Conservation (phyloP, 37 sponge, comb jelly and placozoan genomes). For the Dysidea cf. avara region DNA sequence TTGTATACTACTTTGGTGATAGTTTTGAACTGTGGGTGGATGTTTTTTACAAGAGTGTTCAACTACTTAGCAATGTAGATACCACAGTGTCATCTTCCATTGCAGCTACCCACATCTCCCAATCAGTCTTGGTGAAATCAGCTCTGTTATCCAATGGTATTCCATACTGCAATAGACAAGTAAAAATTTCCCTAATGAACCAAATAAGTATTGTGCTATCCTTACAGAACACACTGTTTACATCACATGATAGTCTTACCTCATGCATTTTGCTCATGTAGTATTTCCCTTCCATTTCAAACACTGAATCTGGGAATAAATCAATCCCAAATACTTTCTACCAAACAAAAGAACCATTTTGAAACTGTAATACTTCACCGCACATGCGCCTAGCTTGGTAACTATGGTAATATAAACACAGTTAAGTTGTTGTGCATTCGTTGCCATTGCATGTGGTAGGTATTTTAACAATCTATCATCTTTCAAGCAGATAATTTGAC, state of each 20-base stretch:
- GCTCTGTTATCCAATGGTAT: constrained; percentile 63
- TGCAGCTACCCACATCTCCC: constrained; percentile 81
- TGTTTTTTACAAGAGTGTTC: background rate
- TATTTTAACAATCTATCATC: too few species aligned
- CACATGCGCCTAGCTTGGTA: too few species aligned
- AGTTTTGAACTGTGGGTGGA: constrained; percentile 26
- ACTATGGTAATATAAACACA: too few species aligned
- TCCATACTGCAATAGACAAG: constrained; percentile 67
- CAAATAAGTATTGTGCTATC: too few species aligned
- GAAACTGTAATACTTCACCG: too few species aligned
- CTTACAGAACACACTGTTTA: too few species aligned
- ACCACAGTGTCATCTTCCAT: constrained; percentile 51
- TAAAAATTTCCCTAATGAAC: too few species aligned
- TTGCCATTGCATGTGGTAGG: too few species aligned
- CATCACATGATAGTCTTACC: constrained; percentile 1
- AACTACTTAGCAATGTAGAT: background rate
- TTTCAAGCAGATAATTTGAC: too few species aligned
- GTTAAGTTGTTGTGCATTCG: too few species aligned
- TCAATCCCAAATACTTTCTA: constrained; percentile 36
- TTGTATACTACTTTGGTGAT: constrained; percentile 48
- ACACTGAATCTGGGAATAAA: constrained; percentile 52
- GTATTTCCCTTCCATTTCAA: constrained; percentile 25
- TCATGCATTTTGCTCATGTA: constrained; percentile 51
- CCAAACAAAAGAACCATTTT: too few species aligned
- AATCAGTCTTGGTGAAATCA: constrained; percentile 70